A percentile compares a stretch with the other conserved stretches of the same genome.
These are phyloP conservation scores for Pterophyllum scalare DNA, from an alignment of 2,113 vertebrate genomes.

Conservation along the genomic window DNA sequence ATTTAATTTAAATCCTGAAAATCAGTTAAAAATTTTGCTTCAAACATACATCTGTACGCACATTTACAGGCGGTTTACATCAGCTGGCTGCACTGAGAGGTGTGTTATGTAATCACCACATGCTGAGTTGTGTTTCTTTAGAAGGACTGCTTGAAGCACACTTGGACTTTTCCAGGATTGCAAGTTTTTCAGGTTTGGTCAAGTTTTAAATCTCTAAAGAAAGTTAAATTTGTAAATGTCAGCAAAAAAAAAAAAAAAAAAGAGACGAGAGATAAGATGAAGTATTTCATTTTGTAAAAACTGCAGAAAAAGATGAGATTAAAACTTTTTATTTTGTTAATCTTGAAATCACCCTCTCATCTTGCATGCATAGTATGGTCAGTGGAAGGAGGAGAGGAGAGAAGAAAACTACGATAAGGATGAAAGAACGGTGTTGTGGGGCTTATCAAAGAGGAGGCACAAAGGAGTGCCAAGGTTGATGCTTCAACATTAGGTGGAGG, in stretches of 20 bases:
- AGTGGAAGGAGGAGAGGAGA: background rate
- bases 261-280: background rate
- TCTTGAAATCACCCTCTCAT: background rate
- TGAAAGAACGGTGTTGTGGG: background rate
- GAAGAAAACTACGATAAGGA: background rate
- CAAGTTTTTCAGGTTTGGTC: background rate
- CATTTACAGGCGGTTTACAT: background rate
- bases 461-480: background rate
- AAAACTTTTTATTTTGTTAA: background rate
- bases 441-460: conserved; percentile 6
- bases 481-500: background rate
- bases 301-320: background rate
- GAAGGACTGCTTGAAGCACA: background rate
- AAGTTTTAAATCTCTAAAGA: background rate
- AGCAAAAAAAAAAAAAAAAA: background rate
- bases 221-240: background rate
- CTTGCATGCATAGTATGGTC: background rate
- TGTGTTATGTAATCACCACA: background rate
- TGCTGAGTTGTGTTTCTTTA: conserved; percentile 4
- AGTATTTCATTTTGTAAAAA: background rate
- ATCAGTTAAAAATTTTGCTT: too few species aligned
- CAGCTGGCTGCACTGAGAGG: background rate
- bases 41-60: too few species aligned
- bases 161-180: background rate
- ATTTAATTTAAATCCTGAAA: too few species aligned